A percentile compares a stretch with the other conserved stretches of the same genome.
These are phyloP conservation scores for Lithophane socia DNA, from an alignment of 2,888 invertebrate genomes.

Conservation along the genomic window DNA sequence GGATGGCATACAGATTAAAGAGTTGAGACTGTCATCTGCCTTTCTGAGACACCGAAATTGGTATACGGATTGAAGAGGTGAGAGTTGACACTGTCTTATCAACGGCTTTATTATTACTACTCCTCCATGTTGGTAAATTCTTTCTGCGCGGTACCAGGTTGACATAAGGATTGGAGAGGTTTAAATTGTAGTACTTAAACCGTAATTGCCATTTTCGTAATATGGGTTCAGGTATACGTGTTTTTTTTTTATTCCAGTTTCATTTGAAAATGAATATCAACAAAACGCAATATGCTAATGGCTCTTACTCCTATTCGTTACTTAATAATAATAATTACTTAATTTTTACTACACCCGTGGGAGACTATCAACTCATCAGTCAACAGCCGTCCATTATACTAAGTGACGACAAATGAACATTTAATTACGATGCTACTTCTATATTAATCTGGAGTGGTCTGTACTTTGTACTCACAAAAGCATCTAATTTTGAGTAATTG, in stretches of 20 bases:
- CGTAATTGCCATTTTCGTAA: neutral
- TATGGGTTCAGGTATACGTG: too few species aligned
- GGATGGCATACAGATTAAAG: neutral
- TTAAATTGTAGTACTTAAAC: neutral
- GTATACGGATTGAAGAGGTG: neutral
- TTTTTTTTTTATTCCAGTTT: neutral
- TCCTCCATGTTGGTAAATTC: neutral
- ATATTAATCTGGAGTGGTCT: conserved; percentile 20
- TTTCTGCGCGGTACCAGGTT: neutral
- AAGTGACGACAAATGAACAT: conserved; percentile 12
- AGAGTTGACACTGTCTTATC: neutral
- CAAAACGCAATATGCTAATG: conserved; percentile 15
- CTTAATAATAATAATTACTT: neutral
- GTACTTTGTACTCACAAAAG: conserved; percentile 11
- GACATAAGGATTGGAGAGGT: neutral
- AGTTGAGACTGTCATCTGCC: neutral
- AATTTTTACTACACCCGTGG: neutral
- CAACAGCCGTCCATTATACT: conserved; percentile 10
- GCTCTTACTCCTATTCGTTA: neutral
- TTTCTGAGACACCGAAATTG: neutral
- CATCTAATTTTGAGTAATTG: conserved; percentile 30
- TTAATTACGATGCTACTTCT: conserved; percentile 13
- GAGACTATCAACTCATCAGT: neutral
- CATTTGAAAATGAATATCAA: conserved; percentile 1
- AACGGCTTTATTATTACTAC: neutral